Evolutionary conservation across 2,888 invertebrate genomes (phyloP).

Genomic region (Microplitis deprimator): DNA sequence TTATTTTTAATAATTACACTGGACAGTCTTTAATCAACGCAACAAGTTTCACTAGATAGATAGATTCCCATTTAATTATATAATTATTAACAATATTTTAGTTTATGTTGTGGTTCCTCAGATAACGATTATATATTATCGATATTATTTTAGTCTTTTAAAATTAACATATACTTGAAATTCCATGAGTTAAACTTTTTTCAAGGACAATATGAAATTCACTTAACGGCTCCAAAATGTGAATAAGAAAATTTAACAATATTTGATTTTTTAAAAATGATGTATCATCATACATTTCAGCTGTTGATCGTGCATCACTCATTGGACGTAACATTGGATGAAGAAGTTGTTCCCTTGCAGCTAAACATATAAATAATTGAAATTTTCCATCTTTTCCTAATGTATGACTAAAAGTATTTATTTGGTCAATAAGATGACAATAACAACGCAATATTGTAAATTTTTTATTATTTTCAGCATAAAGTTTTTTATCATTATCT

Average conservation of each 20-base stretch:
- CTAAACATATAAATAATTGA: slow-evolving; percentile 95
- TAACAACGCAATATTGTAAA: slow-evolving; percentile 86
- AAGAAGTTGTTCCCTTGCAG: slow-evolving; percentile 89
- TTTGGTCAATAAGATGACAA: slow-evolving; percentile 90
- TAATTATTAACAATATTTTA: slow-evolving; percentile 44
- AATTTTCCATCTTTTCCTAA: slow-evolving; percentile 98
- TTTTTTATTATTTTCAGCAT: slow-evolving; percentile 63
- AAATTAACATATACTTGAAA: slow-evolving; percentile 71
- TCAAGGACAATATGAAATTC: slow-evolving; percentile 91
- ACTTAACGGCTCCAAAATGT: slow-evolving; percentile 91
- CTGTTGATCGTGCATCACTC: slow-evolving; percentile 89
- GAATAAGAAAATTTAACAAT: slow-evolving; percentile 88
- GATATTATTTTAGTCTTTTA: background rate
- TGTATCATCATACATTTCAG: slow-evolving; percentile 96
- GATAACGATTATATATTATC: slow-evolving; percentile 31
- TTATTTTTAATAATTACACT: background rate
- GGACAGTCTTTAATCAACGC: background rate
- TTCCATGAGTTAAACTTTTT: slow-evolving; percentile 85
- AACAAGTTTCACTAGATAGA: background rate
- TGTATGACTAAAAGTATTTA: slow-evolving; percentile 86
- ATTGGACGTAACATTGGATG: slow-evolving; percentile 94
- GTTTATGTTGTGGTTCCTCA: slow-evolving; percentile 22
- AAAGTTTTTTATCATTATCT: slow-evolving; percentile 61
- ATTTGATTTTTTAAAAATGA: slow-evolving; percentile 93
- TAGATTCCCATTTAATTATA: background rate